These are phyloP conservation scores for Anas platyrhynchos DNA, from an alignment of 2,113 vertebrate species.

Conservation along the genomic window DNA sequence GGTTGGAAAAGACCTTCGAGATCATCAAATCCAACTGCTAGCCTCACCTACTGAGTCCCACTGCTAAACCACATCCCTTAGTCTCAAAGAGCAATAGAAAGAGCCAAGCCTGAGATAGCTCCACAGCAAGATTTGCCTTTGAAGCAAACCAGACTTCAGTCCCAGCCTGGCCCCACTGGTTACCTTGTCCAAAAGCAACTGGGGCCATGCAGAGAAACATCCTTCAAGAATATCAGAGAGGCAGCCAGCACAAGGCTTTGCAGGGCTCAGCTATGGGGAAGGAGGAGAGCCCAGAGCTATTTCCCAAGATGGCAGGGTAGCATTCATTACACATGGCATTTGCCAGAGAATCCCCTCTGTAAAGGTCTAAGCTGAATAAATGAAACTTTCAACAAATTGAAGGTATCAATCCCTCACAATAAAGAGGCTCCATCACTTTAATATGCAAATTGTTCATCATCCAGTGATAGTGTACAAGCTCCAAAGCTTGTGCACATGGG, in stretches of 20 bases:
- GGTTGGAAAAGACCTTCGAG: no score
- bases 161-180: not conserved
- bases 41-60: no score
- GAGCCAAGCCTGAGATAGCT: not conserved
- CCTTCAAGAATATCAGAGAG: fast-evolving
- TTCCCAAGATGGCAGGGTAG: not conserved
- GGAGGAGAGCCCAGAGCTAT: fast-evolving
- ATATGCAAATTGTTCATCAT: not conserved
- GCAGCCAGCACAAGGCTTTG: not conserved
- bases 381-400: not conserved
- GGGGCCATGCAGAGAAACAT: fast-evolving
- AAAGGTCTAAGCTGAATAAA: not conserved
- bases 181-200: no score
- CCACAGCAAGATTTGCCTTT: not conserved
- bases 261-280: not conserved
- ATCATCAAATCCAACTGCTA: no score
- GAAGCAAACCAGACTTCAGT: not conserved
- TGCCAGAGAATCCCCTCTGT: not conserved
- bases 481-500: not conserved
- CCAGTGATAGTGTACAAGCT: not conserved
- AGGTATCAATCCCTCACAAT: not conserved
- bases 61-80: no score
- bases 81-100: not conserved
- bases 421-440: not conserved
- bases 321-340: fast-evolving